phyloP scores from a whole-genome alignment of 2,113 vertebrate genomes.

The Chionodraco myersi region DNA sequence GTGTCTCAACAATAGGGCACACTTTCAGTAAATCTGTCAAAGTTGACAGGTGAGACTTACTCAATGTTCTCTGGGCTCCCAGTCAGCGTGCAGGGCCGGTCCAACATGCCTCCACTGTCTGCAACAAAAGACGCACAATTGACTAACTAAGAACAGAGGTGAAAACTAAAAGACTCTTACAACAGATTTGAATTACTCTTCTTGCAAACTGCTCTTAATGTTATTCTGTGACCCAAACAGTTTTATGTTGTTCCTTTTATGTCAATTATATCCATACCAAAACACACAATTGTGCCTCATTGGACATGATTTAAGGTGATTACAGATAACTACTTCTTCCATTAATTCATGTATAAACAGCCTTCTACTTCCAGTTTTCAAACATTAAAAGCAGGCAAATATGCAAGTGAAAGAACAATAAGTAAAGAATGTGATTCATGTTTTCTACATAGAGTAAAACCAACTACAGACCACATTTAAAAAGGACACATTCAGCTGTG shows the following conservation, averaged over 20 bases:
- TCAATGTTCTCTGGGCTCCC: slow-evolving; percentile 97
- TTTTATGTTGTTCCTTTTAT: not conserved
- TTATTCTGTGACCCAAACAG: not conserved
- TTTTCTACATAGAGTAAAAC: not conserved
- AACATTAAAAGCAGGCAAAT: too few species aligned
- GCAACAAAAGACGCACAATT: slow-evolving; percentile 60
- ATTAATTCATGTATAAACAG: too few species aligned
- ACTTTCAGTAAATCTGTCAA: slow-evolving; percentile 37
- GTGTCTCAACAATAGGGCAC: slow-evolving; percentile 42
- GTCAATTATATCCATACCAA: not conserved
- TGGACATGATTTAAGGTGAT: not conserved
- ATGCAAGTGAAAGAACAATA: too few species aligned
- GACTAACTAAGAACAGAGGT: too few species aligned
- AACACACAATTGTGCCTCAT: not conserved
- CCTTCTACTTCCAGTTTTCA: too few species aligned
- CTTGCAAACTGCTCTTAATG: not conserved
- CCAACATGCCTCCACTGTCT: slow-evolving; percentile 98
- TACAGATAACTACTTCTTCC: too few species aligned
- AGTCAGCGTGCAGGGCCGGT: slow-evolving; percentile 96
- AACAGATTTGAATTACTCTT: not conserved
- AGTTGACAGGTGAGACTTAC: slow-evolving; percentile 85
- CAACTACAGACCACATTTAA: not conserved
- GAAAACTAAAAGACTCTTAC: not conserved
- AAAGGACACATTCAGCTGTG: not conserved
- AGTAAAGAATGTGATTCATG: too few species aligned